Evolutionary conservation across 2,888 invertebrate genomes (phyloP).

Genomic region (Leucophenga montana): DNA sequence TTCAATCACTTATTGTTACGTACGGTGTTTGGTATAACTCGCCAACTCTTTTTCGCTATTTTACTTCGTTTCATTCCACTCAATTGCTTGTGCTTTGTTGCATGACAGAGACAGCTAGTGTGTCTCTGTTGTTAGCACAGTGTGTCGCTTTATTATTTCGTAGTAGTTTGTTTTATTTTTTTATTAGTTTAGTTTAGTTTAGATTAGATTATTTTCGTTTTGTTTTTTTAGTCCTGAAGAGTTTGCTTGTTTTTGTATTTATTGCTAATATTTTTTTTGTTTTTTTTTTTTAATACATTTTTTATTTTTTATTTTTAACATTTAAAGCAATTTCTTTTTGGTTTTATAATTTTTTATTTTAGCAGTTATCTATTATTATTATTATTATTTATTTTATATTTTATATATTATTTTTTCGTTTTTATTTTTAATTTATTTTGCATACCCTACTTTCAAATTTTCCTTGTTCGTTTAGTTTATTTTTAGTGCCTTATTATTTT

Average conservation of each 20-base stretch:
- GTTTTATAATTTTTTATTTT: neutral
- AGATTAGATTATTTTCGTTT: neutral
- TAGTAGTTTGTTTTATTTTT: neutral
- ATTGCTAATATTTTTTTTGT: neutral
- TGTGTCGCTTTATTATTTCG: neutral
- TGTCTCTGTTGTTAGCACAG: neutral
- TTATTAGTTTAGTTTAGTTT: neutral
- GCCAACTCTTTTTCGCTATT: neutral
- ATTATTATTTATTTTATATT: neutral
- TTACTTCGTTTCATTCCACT: neutral
- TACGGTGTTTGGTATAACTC: slow-evolving; percentile 68
- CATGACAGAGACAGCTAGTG: too few species aligned
- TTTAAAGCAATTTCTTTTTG: slow-evolving; percentile 14
- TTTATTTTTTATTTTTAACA: slow-evolving; percentile 14
- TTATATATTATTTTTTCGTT: slow-evolving; percentile 17
- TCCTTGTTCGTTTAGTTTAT: slow-evolving; percentile 34
- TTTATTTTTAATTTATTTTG: slow-evolving; percentile 14
- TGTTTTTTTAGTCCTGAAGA: neutral
- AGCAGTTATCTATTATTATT: neutral
- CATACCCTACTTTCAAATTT: slow-evolving; percentile 38
- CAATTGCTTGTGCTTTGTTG: neutral
- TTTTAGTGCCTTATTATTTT: slow-evolving; percentile 35
- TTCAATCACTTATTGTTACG: slow-evolving; percentile 71
- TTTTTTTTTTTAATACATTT: slow-evolving; percentile 1
- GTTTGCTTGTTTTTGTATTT: neutral